A percentile compares a stretch with the other conserved stretches of the same genome.
phyloP scores from a whole-genome alignment of 2,113 vertebrate species.

The Cottus gobio region DNA sequence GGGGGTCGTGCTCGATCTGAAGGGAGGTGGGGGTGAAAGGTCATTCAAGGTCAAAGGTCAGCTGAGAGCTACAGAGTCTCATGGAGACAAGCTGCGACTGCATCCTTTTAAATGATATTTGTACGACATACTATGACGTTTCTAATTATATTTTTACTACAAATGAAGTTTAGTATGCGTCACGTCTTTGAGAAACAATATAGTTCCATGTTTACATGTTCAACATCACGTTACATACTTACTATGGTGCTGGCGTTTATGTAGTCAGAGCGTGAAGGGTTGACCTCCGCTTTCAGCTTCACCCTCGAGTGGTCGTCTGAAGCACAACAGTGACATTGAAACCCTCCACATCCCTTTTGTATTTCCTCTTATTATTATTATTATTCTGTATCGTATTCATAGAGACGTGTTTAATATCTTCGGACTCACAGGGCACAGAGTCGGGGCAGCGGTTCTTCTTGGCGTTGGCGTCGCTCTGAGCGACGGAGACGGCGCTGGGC shows the following conservation, averaged over 20 bases:
- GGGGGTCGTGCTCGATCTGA: constrained; percentile 96
- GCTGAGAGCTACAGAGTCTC: background rate
- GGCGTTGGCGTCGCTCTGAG: constrained; percentile 87
- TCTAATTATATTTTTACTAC: background rate
- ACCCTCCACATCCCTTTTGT: too few relatives aligned
- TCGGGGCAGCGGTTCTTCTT: constrained; percentile 95
- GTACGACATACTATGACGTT: too few relatives aligned
- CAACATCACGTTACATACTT: background rate
- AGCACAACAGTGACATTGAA: constrained; percentile 21
- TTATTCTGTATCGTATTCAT: too few relatives aligned
- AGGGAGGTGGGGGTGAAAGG: constrained; percentile 2
- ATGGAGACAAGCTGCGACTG: background rate
- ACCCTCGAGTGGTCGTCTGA: constrained; percentile 94
- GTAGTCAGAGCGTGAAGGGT: constrained; percentile 93
- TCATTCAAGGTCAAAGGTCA: background rate
- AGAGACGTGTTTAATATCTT: background rate
- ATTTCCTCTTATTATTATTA: background rate
- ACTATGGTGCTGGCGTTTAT: constrained; percentile 93
- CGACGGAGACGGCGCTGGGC: constrained; percentile 86
- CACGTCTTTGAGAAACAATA: too few relatives aligned
- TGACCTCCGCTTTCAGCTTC: constrained; percentile 92
- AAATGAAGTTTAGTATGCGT: background rate
- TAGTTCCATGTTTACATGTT: too few relatives aligned
- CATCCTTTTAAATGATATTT: too few relatives aligned
- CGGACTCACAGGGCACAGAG: constrained; percentile 92